Conservation (phyloP, 2,113 vertebrate genomes). For the Misgurnus anguillicaudatus region DNA sequence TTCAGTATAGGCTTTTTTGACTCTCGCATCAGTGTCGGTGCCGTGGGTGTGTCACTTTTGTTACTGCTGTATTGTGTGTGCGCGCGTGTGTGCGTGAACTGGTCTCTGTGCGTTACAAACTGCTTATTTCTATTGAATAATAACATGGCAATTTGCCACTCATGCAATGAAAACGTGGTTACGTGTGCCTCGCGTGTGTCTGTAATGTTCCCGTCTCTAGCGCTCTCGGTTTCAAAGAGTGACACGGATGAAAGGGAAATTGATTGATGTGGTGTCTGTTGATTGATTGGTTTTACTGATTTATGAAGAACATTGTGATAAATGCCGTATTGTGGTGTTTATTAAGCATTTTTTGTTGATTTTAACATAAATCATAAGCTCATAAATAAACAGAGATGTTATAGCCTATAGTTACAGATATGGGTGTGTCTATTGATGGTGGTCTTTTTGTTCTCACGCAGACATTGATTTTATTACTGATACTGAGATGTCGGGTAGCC, state of each 20-base stretch:
- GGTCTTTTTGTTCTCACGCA: conserved; percentile 13
- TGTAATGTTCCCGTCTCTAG: background rate
- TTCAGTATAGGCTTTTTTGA: background rate
- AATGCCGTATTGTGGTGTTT: background rate
- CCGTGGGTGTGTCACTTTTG: conserved; percentile 51
- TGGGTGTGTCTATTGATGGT: conserved; percentile 33
- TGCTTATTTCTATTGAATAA: background rate
- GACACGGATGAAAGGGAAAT: conserved; percentile 2
- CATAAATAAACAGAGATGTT: background rate
- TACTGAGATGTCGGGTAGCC: background rate
- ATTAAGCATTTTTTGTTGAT: background rate
- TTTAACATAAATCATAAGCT: conserved; percentile 7
- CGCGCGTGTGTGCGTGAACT: background rate
- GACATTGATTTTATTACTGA: background rate
- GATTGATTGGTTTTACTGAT: conserved; percentile 10
- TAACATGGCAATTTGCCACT: background rate
- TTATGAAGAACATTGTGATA: background rate
- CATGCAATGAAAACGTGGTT: background rate
- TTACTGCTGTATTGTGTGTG: background rate
- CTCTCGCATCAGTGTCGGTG: conserved; percentile 29
- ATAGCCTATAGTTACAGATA: background rate
- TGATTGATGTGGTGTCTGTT: background rate
- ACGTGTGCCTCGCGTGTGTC: background rate
- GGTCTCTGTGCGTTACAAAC: background rate
- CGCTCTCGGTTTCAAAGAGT: conserved; percentile 5